These are phyloP conservation scores for Arctopsyche grandis DNA, from an alignment of 1,140 invertebrate species.

Conservation along the genomic window DNA sequence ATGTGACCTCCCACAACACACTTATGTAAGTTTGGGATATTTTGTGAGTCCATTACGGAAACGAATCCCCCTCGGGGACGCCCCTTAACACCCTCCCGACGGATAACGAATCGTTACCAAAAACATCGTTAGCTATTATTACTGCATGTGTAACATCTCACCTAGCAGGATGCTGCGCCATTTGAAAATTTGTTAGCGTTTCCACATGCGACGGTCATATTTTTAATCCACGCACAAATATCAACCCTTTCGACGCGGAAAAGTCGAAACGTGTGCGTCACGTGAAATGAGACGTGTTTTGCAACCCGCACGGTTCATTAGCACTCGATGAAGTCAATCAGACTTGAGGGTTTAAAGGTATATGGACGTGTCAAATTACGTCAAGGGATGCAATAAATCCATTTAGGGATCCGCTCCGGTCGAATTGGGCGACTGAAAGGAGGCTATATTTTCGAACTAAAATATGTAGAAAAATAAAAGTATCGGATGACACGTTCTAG, in stretches of 20 bases:
- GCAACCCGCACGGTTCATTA: no score
- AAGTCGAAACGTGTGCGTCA: no score
- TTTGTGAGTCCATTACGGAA: constrained; percentile 37
- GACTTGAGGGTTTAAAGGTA: no score
- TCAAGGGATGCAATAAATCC: neutral
- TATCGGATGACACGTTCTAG: neutral
- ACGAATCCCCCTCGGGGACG: constrained; percentile 23
- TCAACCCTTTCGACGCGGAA: no score
- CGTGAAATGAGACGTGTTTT: no score
- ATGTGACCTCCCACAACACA: neutral
- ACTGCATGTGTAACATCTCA: constrained; percentile 3
- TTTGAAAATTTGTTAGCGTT: no score
- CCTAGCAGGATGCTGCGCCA: neutral
- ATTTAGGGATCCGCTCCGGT: neutral
- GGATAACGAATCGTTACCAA: constrained; percentile 47
- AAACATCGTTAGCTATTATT: constrained; percentile 41
- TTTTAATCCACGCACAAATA: no score
- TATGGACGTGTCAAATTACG: constrained; percentile 5
- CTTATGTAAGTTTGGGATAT: neutral
- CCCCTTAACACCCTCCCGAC: neutral
- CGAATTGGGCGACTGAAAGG: neutral
- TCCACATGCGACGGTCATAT: no score
- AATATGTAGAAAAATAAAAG: no score
- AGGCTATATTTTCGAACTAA: no score
- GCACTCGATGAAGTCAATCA: no score